These are phyloP conservation scores for Xestia c-nigrum DNA, from an alignment of 2,888 invertebrate genomes.

Conservation along the genomic window DNA sequence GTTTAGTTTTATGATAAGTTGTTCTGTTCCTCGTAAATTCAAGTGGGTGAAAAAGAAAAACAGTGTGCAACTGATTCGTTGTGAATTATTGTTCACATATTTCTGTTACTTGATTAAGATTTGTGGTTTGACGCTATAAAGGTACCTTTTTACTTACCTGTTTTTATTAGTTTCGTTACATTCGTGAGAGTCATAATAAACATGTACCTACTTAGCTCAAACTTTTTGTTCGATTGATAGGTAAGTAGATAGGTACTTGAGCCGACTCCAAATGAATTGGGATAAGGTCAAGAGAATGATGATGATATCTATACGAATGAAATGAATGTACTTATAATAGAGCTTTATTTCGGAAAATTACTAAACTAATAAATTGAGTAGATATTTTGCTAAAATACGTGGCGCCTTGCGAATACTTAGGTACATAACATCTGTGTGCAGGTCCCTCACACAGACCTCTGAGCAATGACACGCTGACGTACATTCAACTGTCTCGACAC, in stretches of 20 bases:
- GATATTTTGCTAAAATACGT: neutral
- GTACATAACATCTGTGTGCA: neutral
- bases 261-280: too few species aligned
- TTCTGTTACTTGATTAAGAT: neutral
- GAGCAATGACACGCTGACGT: slow-evolving; percentile 51
- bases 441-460: slow-evolving; percentile 18
- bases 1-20: neutral
- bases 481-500: slow-evolving; percentile 32
- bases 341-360: neutral
- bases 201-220: too few species aligned
- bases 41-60: neutral
- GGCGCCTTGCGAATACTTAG: neutral
- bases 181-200: neutral
- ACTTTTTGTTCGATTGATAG: neutral
- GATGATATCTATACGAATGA: too few species aligned
- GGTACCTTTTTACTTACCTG: neutral
- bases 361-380: neutral
- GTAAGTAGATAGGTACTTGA: too few species aligned
- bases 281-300: too few species aligned
- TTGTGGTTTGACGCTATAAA: neutral
- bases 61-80: neutral
- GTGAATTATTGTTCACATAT: neutral
- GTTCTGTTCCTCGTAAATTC: neutral
- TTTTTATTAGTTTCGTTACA: neutral
- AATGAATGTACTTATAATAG: neutral